Evolutionary conservation across 1,140 invertebrate genomes (phyloP).

Genomic region (Hyles euphorbiae): DNA sequence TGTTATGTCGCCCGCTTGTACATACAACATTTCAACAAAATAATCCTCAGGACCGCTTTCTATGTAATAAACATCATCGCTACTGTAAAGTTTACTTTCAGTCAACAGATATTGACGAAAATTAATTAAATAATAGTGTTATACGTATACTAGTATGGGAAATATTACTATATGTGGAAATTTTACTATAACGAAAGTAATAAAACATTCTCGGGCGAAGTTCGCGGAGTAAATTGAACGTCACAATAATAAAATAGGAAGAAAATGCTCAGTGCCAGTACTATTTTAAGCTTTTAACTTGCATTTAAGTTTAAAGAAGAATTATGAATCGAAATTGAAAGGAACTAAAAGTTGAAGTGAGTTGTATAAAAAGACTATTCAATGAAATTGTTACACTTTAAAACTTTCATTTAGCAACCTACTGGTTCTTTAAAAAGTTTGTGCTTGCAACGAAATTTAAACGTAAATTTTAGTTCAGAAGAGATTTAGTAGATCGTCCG

Average conservation of each 20-base stretch:
- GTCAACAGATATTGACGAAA: too few relatives aligned
- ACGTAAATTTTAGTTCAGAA: too few relatives aligned
- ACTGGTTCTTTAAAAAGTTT: too few relatives aligned
- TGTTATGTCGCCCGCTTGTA: conserved; percentile 11
- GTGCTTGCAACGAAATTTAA: too few relatives aligned
- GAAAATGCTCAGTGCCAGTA: conserved; percentile 38
- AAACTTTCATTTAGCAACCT: too few relatives aligned
- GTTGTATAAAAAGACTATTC: conserved; percentile 15
- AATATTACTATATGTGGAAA: neutral
- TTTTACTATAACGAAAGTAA: neutral
- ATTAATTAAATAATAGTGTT: too few relatives aligned
- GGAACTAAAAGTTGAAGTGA: conserved; percentile 45
- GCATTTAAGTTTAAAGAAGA: conserved; percentile 57
- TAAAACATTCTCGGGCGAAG: neutral
- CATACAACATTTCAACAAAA: neutral
- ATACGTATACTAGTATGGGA: too few relatives aligned
- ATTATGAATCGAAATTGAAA: conserved; percentile 56
- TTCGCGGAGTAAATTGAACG: conserved; percentile 10
- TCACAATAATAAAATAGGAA: conserved; percentile 16
- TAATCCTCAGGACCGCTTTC: neutral
- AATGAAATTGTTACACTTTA: conserved; percentile 3
- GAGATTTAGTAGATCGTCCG: too few relatives aligned
- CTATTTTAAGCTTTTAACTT: conserved; percentile 61
- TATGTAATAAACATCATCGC: neutral
- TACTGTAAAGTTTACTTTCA: too few relatives aligned